Percentiles rank a stretch among this genome's conserved stretches.
Conservation (phyloP, 2,888 invertebrate species). For the Ichneumon xanthorius region DNA sequence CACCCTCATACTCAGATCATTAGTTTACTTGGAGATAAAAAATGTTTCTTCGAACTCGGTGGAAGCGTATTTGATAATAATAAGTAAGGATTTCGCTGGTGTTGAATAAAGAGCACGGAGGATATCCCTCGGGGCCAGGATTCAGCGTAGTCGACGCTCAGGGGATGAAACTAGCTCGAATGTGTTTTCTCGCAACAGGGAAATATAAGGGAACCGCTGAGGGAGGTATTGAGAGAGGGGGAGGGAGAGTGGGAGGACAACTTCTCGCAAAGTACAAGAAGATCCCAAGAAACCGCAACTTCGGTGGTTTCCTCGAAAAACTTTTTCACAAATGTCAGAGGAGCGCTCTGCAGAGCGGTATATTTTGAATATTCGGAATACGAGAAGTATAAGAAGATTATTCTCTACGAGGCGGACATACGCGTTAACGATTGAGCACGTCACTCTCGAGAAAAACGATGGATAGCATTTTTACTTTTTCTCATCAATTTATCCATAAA, state of each 20-base stretch:
- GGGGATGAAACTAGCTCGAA: slow-evolving; percentile 37
- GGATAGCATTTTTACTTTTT: slow-evolving; percentile 19
- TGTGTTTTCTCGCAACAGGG: slow-evolving; percentile 7
- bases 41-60: not conserved
- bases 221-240: no score
- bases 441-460: slow-evolving; percentile 16
- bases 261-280: not conserved
- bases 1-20: not conserved
- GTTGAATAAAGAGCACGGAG: slow-evolving; percentile 28
- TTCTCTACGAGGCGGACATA: not conserved
- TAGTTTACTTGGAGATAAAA: not conserved
- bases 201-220: not conserved
- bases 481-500: slow-evolving; percentile 1
- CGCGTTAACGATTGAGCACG: not conserved
- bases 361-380: slow-evolving; percentile 7
- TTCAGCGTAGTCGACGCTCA: slow-evolving; percentile 17
- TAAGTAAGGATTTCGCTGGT: slow-evolving; percentile 7
- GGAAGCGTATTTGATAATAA: not conserved
- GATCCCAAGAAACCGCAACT: slow-evolving; percentile 1
- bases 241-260: not conserved
- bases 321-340: not conserved
- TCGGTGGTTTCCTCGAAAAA: slow-evolving; percentile 4
- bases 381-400: not conserved
- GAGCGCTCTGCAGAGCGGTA: not conserved
- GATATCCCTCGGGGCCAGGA: not conserved